phyloP scores from a whole-genome alignment of 2,888 invertebrate species.

The Aphodius sticticus region DNA sequence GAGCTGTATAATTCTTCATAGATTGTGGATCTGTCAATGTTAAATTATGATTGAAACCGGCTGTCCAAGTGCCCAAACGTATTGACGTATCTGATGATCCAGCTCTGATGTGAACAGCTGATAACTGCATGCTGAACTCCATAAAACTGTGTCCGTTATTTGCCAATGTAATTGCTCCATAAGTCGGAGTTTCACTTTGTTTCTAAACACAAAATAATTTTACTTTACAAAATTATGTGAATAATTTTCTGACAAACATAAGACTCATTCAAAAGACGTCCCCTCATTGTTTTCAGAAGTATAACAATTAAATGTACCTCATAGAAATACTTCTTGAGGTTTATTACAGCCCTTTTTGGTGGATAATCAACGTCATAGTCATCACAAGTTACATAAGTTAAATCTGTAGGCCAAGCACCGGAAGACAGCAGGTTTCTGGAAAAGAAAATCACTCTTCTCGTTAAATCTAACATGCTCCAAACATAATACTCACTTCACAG shows the following conservation, averaged over 20 bases:
- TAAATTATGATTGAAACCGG: constrained; percentile 76
- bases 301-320: too few species aligned
- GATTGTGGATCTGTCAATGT: too few species aligned
- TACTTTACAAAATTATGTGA: constrained; percentile 52
- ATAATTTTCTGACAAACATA: constrained; percentile 71
- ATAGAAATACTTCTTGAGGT: too few species aligned
- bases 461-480: not conserved
- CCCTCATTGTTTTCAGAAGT: too few species aligned
- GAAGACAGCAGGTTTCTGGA: constrained; percentile 73
- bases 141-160: constrained; percentile 78
- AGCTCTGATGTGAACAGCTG: constrained; percentile 75
- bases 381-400: too few species aligned
- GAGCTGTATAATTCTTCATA: too few species aligned
- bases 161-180: constrained; percentile 70
- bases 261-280: too few species aligned
- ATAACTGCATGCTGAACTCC: constrained; percentile 77
- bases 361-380: too few species aligned
- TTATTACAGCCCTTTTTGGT: too few species aligned
- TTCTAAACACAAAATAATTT: too few species aligned
- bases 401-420: too few species aligned
- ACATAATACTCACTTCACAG: too few species aligned
- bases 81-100: constrained; percentile 77
- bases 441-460: constrained; percentile 34
- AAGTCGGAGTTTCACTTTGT: constrained; percentile 76
- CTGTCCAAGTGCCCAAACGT: constrained; percentile 78